A percentile compares a stretch with the other conserved stretches of the same genome.
Evolutionary conservation across 2,797 vertebrate species (phyloP).

Genomic region (Microcaecilia unicolor): DNA sequence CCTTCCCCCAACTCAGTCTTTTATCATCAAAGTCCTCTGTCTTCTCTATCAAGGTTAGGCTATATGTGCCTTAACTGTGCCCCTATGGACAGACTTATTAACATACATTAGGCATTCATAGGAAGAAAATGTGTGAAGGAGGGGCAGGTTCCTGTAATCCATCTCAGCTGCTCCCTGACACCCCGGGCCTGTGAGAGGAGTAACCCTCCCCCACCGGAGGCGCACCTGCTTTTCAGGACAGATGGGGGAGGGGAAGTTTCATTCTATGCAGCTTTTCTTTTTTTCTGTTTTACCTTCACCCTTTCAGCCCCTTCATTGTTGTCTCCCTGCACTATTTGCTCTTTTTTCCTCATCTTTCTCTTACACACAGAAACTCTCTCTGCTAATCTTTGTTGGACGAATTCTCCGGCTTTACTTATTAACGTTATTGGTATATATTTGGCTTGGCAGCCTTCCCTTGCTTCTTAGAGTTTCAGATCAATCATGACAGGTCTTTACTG

Average conservation of each 20-base stretch:
- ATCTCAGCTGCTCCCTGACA: conserved; percentile 33
- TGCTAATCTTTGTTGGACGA: too few relatives aligned
- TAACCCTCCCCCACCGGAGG: background rate
- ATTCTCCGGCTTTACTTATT: too few relatives aligned
- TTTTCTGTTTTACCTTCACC: background rate
- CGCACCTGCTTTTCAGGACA: conserved; percentile 9
- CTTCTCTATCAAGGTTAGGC: conserved; percentile 17
- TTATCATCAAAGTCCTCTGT: conserved; percentile 21
- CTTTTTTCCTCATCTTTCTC: too few relatives aligned
- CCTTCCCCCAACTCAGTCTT: conserved; percentile 4
- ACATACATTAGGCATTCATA: conserved; percentile 60
- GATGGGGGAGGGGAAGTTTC: too few relatives aligned
- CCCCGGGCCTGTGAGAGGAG: conserved; percentile 4
- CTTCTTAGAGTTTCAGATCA: too few relatives aligned
- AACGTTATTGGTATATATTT: too few relatives aligned
- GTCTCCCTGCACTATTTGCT: background rate
- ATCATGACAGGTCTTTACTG: too few relatives aligned
- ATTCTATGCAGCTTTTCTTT: background rate
- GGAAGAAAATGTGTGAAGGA: conserved; percentile 19
- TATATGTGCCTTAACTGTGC: conserved; percentile 32
- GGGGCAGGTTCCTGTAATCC: conserved; percentile 23
- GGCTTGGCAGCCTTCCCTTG: too few relatives aligned
- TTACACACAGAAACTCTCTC: too few relatives aligned
- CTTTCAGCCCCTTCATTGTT: too few relatives aligned
- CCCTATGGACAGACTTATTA: conserved; percentile 49